These are phyloP conservation scores for Helarctos malayanus DNA, from an alignment of 2,797 vertebrate genomes.

Conservation along the genomic window DNA sequence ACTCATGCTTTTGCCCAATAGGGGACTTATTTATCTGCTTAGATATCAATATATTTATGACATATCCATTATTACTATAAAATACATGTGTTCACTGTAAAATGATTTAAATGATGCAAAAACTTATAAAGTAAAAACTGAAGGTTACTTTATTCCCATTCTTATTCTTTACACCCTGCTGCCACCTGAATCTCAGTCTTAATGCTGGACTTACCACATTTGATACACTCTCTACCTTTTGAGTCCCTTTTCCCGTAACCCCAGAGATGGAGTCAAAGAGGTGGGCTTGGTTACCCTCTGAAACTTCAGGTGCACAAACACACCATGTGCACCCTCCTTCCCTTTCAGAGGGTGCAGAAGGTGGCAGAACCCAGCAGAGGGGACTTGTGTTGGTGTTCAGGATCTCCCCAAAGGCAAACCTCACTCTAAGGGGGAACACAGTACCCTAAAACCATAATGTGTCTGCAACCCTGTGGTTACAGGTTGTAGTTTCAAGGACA, in stretches of 20 bases:
- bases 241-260: background rate
- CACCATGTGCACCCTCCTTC: background rate
- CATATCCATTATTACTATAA: background rate
- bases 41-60: background rate
- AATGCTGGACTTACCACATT: background rate
- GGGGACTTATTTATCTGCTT: background rate
- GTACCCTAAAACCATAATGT: background rate
- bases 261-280: background rate
- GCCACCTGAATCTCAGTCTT: background rate
- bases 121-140: background rate
- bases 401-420: background rate
- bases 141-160: background rate
- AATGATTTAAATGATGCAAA: background rate
- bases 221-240: background rate
- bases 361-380: fast-evolving
- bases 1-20: background rate
- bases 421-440: background rate
- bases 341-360: background rate
- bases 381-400: background rate
- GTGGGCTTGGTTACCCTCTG: background rate
- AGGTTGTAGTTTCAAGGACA: background rate
- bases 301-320: background rate
- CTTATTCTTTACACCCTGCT: too few relatives aligned
- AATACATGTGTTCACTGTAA: background rate
- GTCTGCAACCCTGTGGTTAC: background rate